phyloP scores from a whole-genome alignment of 2,888 invertebrate genomes.

The Drosophila formosana region DNA sequence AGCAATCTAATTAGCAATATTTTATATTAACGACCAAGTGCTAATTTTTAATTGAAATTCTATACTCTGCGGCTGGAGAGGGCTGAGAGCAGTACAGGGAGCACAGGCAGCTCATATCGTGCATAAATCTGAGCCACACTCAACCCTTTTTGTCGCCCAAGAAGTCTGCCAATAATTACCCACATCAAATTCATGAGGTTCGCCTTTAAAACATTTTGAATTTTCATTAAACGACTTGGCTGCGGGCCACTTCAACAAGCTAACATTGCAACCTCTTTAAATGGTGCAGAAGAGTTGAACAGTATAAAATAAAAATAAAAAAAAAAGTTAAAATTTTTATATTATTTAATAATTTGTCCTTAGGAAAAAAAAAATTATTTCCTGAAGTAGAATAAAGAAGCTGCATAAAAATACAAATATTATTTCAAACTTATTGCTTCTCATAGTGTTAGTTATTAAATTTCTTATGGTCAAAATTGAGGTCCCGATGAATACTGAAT shows the following conservation, averaged over 20 bases:
- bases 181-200: conserved; percentile 56
- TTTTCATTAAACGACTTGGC: conserved; percentile 21
- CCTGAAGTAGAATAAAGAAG: too few species aligned
- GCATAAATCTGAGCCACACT: conserved; percentile 46
- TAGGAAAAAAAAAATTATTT: too few species aligned
- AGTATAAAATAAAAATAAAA: too few species aligned
- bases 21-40: conserved; percentile 75
- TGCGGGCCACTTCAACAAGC: conserved; percentile 23
- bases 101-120: conserved; percentile 6
- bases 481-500: not conserved
- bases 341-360: too few species aligned
- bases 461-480: too few species aligned
- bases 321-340: too few species aligned
- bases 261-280: not conserved
- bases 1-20: conserved; percentile 78
- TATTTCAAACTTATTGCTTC: too few species aligned
- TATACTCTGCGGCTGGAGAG: conserved; percentile 34
- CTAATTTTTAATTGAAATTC: conserved; percentile 79
- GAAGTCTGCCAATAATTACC: conserved; percentile 68
- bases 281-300: not conserved
- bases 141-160: conserved; percentile 32
- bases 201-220: conserved; percentile 3
- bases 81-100: too few species aligned
- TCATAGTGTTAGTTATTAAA: too few species aligned
- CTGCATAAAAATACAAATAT: too few species aligned